These are phyloP conservation scores for Amphimallon solstitiale DNA, from an alignment of 2,888 invertebrate genomes.

Conservation along the genomic window DNA sequence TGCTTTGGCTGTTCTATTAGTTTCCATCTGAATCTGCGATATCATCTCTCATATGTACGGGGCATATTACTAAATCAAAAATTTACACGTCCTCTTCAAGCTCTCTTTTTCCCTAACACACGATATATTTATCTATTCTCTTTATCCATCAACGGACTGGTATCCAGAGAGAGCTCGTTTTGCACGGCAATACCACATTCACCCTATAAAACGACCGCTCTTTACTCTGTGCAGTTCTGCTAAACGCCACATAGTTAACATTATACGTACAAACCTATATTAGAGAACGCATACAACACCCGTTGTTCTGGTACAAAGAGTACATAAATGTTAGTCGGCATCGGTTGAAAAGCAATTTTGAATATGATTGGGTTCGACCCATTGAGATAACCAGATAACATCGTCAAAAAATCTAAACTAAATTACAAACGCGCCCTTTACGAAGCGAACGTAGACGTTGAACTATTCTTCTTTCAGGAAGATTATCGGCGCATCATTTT, in stretches of 20 bases:
- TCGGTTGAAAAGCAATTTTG: constrained; percentile 22
- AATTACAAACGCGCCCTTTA: constrained; percentile 24
- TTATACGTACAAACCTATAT: constrained; percentile 17
- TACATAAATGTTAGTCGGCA: constrained; percentile 15
- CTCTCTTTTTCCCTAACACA: constrained; percentile 25
- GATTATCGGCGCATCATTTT: constrained; percentile 4
- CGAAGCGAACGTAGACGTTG: constrained; percentile 5
- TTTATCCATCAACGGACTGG: not conserved
- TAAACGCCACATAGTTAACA: constrained; percentile 24
- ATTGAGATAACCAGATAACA: constrained; percentile 3
- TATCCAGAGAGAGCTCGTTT: constrained; percentile 17
- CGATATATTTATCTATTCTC: constrained; percentile 4
- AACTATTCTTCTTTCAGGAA: not conserved
- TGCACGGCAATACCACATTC: constrained; percentile 16
- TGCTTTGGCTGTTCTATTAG: constrained; percentile 55
- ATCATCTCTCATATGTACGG: constrained; percentile 51
- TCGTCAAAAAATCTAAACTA: constrained; percentile 14
- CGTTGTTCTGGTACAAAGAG: constrained; percentile 23
- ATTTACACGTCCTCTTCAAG: constrained; percentile 36
- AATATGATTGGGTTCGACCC: constrained; percentile 30
- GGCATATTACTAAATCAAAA: constrained; percentile 48
- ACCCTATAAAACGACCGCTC: too few species aligned
- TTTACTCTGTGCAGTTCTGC: not conserved
- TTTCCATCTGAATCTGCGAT: constrained; percentile 58
- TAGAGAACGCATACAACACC: constrained; percentile 20